Evolutionary conservation across 2,113 vertebrate genomes (phyloP), one percentile per base, ranked within the genome.

Genomic region (Vidua chalybeata): DNA sequence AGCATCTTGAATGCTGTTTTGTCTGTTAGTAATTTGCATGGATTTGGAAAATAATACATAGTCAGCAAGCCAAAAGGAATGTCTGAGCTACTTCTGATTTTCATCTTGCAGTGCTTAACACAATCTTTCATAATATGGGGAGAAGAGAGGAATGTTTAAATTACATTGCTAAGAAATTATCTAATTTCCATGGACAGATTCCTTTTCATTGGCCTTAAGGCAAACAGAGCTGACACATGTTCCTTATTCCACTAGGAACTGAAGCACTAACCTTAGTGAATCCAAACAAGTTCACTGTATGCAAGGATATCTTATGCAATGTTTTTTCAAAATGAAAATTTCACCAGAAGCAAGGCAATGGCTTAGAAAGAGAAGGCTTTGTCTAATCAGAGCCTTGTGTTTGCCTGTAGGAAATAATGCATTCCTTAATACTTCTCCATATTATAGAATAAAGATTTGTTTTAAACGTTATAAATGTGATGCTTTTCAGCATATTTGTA

Each of bases 81-180:
- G 72, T 68, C 84, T 88, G 48, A 49, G 55, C 41, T 84, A 54
- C 55, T 77, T 96, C 85, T 79, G 61, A 95, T 86, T 86, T 95
- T 85, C 76, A 24, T 90, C 86, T 91, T 94, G 41, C 27, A 90
- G 51, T 72, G 56, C 41, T 82, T 93, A 85, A 91, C 52, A 61
- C 30, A 73, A 39, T 84, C 37, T 82, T 80, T 94, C 75, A 48
- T 78, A 62, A 48, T 77, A 68, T 15, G 11, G 10, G 35, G 18
- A 93, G 35, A 91, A 55, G 69, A 61, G 46, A 89, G 46, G 56
- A 76, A 77, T 51, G 23, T 76, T 95, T 90, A 85, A 90, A 63
- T 71, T n/a, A 33, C 43, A 74, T 69, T 75, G 68, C 56, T 78
- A 61, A 90, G 80, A 90, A 94, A 91, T 91, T 79, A 55, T 58